phyloP scores from a whole-genome alignment of 2,888 invertebrate species.

The Synergus itoensis region DNA sequence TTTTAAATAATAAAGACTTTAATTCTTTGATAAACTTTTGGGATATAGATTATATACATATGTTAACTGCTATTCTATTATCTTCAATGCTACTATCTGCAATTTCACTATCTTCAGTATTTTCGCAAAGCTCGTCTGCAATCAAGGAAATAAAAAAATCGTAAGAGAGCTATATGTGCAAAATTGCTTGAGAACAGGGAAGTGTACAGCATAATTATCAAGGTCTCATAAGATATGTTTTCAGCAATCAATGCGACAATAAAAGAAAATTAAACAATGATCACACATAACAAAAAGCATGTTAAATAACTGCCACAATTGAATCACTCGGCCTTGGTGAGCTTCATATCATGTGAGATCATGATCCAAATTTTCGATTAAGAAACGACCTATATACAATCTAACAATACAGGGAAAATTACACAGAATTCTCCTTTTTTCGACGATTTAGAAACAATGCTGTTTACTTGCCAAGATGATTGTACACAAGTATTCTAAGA shows the following conservation, averaged over 20 bases:
- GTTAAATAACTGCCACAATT: too few species aligned
- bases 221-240: neutral
- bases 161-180: neutral
- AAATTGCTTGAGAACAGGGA: neutral
- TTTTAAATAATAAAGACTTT: neutral
- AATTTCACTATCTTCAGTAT: neutral
- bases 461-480: neutral
- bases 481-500: constrained; percentile 30
- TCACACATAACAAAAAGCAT: too few species aligned
- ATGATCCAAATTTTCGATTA: too few species aligned
- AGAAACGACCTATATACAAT: too few species aligned
- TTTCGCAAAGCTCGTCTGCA: neutral
- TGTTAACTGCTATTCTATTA: too few species aligned
- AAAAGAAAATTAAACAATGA: neutral
- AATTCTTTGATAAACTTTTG: neutral
- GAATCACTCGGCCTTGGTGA: too few species aligned
- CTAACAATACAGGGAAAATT: too few species aligned
- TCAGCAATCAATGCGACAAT: neutral
- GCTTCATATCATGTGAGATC: too few species aligned
- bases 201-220: neutral
- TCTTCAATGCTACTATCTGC: too few species aligned
- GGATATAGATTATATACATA: too few species aligned
- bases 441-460: neutral
- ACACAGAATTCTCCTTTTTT: neutral
- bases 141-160: neutral